Evolutionary conservation across 2,113 vertebrate genomes (phyloP), one percentile per base, ranked within the genome.

Genomic region (Turdus rufiventris): DNA sequence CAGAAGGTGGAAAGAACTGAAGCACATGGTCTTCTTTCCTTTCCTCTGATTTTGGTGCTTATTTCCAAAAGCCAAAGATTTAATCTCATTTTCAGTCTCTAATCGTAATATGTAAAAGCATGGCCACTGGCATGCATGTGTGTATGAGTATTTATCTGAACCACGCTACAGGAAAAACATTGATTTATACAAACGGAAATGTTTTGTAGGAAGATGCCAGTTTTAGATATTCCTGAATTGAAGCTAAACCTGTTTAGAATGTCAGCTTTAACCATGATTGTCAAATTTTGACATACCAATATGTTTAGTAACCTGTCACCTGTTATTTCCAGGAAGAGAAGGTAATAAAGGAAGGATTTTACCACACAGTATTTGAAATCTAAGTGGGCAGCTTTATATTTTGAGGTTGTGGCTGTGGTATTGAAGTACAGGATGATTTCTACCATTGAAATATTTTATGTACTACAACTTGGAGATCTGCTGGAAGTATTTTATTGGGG

Each of bases 121-220:
- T 50, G n/a, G 29, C 71, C 34, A 47, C 28, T 14, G 14, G 3
- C 10, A 16, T 79, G n/a, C 2, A 1, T 65, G 2, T 63, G 10
- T 63, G 16, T 38, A 3, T 70, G 36, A 21, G 12, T 65, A 34
- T 71, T 81, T 63, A 9, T 58, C 17, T 77, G 65, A 84, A 56
- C 20, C 33, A 31, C 9, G 17, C 13, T 43, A 40, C 38, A 74
- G 63, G 47, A 57, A 76, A 40, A 92, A 3, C 6, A 34, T 3
- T 12, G 34, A 71, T 74, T 45, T 80, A 42, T 6, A 4, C 24
- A 54, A 33, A 16, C 12, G 0, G 0, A 28, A 79, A 42, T 6
- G 19, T 78, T 85, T 63, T 7, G 4, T 76, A 66, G 29, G 42
- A 79, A 70, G 14, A 21, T 84, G 23, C 14, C 51, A 66, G 17